A percentile compares a stretch with the other conserved stretches of the same genome.
phyloP scores from a whole-genome alignment of 1,140 invertebrate genomes.

The Aleiodes sp. region DNA sequence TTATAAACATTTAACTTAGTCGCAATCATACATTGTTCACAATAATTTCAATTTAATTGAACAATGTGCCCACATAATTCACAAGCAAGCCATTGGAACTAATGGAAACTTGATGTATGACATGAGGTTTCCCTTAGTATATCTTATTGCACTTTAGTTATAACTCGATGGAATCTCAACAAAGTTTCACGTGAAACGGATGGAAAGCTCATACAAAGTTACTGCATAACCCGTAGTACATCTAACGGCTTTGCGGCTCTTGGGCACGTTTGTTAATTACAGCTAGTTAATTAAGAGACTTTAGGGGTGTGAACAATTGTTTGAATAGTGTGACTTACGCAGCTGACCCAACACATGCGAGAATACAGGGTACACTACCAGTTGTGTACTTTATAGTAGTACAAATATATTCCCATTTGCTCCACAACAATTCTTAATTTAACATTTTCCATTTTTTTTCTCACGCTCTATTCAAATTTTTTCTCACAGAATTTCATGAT shows the following conservation, averaged over 20 bases:
- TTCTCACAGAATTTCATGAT: no score
- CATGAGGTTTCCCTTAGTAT: no score
- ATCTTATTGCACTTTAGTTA: no score
- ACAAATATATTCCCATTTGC: neutral
- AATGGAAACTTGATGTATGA: no score
- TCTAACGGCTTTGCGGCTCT: constrained; percentile 42
- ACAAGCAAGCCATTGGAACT: no score
- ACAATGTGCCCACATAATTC: no score
- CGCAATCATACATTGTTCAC: no score
- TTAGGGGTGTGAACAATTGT: constrained; percentile 41
- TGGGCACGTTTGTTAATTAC: constrained; percentile 61
- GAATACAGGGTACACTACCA: neutral
- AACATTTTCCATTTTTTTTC: no score
- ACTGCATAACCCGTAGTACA: constrained; percentile 18
- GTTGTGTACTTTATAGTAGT: neutral
- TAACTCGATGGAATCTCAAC: neutral
- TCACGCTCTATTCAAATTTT: no score
- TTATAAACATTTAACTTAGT: no score
- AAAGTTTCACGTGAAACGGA: constrained; percentile 5
- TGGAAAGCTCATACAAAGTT: constrained; percentile 2
- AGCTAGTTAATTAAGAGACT: constrained; percentile 62
- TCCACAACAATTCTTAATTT: no score
- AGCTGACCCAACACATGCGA: constrained; percentile 19
- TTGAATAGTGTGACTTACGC: constrained; percentile 30
- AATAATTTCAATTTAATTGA: no score